Conservation (phyloP, 2,113 vertebrate species). For the Rhodinocichla rosea region DNA sequence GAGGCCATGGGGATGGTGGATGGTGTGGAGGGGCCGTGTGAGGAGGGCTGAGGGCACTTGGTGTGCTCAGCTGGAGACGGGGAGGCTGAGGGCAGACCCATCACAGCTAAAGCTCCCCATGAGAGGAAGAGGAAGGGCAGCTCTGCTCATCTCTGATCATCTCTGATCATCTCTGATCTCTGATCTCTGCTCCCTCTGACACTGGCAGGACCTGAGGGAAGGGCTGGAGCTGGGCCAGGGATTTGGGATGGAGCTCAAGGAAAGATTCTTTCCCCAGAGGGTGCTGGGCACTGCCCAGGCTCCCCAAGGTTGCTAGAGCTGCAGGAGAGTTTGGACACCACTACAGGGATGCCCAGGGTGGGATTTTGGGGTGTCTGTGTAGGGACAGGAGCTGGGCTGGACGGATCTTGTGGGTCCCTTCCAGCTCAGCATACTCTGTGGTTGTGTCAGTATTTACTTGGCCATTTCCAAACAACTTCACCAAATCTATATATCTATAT, state of each 20-base stretch:
- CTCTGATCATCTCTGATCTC: neutral
- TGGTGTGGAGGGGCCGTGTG: too few species aligned
- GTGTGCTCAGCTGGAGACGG: neutral
- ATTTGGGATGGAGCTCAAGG: too few species aligned
- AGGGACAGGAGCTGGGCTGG: accelerated
- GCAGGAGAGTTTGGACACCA: neutral
- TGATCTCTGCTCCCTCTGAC: neutral
- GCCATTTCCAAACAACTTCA: neutral
- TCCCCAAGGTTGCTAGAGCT: neutral
- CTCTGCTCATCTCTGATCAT: neutral
- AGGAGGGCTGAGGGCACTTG: too few species aligned
- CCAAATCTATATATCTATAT: neutral
- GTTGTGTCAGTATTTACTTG: neutral
- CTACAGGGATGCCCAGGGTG: neutral
- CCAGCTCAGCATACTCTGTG: neutral
- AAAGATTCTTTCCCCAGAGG: neutral
- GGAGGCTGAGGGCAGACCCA: neutral
- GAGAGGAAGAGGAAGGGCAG: neutral
- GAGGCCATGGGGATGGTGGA: too few species aligned
- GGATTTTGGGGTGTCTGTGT: too few species aligned
- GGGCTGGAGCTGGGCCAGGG: neutral
- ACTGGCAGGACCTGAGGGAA: neutral
- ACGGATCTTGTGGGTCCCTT: neutral
- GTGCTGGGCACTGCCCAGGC: neutral
- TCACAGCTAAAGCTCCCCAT: neutral